phyloP scores from a whole-genome alignment of 2,888 invertebrate genomes.

The Meandrusa payeni region DNA sequence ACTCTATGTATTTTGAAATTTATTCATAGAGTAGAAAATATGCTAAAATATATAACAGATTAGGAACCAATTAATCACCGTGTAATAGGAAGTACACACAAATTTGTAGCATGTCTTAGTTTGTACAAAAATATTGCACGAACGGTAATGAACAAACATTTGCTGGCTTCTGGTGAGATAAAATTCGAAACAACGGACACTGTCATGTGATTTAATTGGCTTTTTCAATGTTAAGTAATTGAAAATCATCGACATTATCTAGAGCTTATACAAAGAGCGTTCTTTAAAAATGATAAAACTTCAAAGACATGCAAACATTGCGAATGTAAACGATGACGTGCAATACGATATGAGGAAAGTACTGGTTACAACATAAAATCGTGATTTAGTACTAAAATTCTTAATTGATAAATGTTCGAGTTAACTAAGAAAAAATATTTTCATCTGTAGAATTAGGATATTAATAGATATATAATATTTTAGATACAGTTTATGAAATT shows the following conservation, averaged over 20 bases:
- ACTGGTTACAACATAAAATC: no score
- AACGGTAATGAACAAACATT: slow-evolving; percentile 1
- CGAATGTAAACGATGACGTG: no score
- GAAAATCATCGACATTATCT: slow-evolving; percentile 4
- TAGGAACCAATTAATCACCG: slow-evolving; percentile 4
- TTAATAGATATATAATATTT: no score
- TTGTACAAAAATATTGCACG: not conserved
- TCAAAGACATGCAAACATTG: not conserved
- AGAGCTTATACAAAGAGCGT: not conserved
- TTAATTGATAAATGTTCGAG: no score
- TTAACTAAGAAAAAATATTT: no score
- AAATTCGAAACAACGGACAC: slow-evolving; percentile 1
- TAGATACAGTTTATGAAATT: no score
- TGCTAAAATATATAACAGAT: not conserved
- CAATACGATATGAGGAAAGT: no score
- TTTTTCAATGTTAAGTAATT: slow-evolving; percentile 1
- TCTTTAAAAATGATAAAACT: slow-evolving; percentile 5
- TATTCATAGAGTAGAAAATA: not conserved
- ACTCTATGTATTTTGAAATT: no score
- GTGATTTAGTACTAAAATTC: no score
- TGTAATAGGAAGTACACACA: not conserved
- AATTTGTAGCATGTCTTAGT: slow-evolving; percentile 2
- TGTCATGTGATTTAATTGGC: slow-evolving; percentile 2
- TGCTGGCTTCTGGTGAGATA: not conserved
- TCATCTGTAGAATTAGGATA: no score